phyloP scores from a whole-genome alignment of 2,113 vertebrate species.

The Irena cyanogastra region DNA sequence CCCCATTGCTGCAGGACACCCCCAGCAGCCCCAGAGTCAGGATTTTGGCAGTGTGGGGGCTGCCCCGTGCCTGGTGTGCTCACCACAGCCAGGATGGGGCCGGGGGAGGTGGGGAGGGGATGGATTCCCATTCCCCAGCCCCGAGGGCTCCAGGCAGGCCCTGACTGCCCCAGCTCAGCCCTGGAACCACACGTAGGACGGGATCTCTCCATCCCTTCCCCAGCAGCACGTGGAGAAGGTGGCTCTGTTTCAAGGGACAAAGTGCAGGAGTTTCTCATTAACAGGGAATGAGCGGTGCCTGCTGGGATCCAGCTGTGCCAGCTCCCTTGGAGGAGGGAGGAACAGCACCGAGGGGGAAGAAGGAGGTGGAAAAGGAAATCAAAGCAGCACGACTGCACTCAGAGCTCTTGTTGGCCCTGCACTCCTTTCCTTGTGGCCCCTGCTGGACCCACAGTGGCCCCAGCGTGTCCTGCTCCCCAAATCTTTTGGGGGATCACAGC shows the following conservation, averaged over 20 bases:
- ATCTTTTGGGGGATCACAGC: not conserved
- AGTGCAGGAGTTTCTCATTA: constrained; percentile 81
- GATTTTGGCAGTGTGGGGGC: not conserved
- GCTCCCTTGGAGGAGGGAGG: not conserved
- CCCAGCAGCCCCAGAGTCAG: not conserved
- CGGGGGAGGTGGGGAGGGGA: not conserved
- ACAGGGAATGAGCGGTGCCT: constrained; percentile 52
- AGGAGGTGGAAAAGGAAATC: not conserved
- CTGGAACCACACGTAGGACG: accelerated
- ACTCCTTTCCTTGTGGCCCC: not conserved
- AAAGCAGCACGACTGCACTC: not conserved
- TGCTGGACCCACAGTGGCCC: not conserved
- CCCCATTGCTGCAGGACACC: not conserved
- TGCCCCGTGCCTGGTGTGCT: not conserved
- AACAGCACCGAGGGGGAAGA: not conserved
- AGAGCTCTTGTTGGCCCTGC: not conserved
- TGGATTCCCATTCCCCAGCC: not conserved
- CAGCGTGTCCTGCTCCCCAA: not conserved
- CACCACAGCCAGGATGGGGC: not conserved
- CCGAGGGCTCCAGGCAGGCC: not conserved
- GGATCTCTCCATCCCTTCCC: not conserved
- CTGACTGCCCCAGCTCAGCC: not conserved
- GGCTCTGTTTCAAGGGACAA: constrained; percentile 66
- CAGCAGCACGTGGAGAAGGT: not conserved
- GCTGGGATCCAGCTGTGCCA: constrained; percentile 42